Conservation (phyloP, 2,888 invertebrate species). For the Boloria euphrosyne region DNA sequence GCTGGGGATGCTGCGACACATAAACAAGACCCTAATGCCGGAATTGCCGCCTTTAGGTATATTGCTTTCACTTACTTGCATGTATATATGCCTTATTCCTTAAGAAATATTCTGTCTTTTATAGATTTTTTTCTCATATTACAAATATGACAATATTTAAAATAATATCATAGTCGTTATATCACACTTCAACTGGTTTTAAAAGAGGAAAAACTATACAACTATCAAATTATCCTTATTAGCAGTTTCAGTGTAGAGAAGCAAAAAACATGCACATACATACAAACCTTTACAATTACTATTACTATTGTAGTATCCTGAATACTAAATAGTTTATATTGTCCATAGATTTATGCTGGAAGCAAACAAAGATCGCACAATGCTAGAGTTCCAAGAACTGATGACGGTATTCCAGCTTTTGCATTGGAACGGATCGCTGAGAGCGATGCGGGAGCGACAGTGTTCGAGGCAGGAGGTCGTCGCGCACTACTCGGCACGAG, state of each 20-base stretch:
- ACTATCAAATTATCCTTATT: no score
- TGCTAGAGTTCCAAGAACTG: slow-evolving; percentile 97
- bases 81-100: no score
- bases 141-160: no score
- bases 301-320: no score
- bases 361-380: slow-evolving; percentile 94
- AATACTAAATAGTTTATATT: slow-evolving; percentile 6
- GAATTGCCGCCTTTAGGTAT: slow-evolving; percentile 87
- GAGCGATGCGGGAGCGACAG: slow-evolving; percentile 96
- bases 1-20: slow-evolving; percentile 85
- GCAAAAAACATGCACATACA: no score
- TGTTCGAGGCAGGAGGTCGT: slow-evolving; percentile 96
- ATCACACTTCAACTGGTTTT: no score
- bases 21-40: slow-evolving; percentile 86
- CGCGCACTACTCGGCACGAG: slow-evolving; percentile 95
- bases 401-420: slow-evolving; percentile 98
- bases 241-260: no score
- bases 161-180: no score
- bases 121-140: no score
- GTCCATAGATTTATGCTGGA: slow-evolving; percentile 86
- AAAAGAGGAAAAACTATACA: no score
- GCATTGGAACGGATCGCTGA: slow-evolving; percentile 98
- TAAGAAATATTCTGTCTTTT: no score
- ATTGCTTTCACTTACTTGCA: neutral
- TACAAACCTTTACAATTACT: neutral